A percentile compares a stretch with the other conserved stretches of the same genome.
These are phyloP conservation scores for Macquaria ambigua DNA, from an alignment of 2,113 vertebrate genomes.

Conservation along the genomic window DNA sequence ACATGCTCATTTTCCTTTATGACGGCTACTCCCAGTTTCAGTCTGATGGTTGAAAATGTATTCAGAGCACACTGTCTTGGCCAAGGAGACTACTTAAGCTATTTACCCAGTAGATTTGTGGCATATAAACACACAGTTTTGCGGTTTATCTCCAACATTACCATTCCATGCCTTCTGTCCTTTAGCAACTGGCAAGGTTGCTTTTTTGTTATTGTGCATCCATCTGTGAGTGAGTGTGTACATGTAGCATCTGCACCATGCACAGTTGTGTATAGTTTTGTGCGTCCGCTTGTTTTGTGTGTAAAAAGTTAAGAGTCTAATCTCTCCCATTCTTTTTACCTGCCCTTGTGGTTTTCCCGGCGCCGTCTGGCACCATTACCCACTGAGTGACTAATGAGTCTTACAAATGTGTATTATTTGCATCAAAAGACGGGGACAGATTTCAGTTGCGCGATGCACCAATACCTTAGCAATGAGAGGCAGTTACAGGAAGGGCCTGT, in stretches of 20 bases:
- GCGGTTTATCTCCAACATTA: constrained; percentile 15
- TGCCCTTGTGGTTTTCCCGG: constrained; percentile 64
- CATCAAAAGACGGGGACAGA: constrained; percentile 67
- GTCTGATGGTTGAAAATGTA: not conserved
- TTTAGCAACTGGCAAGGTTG: not conserved
- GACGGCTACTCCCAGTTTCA: not conserved
- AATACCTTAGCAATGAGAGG: constrained; percentile 41
- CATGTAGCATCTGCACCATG: not conserved
- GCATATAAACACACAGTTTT: constrained; percentile 28
- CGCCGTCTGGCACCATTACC: constrained; percentile 71
- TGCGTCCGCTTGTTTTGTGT: constrained; percentile 13
- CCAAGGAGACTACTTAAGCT: constrained; percentile 29
- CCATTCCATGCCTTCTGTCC: constrained; percentile 13
- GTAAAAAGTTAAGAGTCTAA: constrained; percentile 35
- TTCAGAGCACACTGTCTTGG: constrained; percentile 31
- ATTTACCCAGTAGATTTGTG: constrained; percentile 35
- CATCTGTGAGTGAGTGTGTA: constrained; percentile 8
- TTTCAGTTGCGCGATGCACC: constrained; percentile 45
- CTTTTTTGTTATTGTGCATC: constrained; percentile 10
- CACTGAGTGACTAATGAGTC: constrained; percentile 76
- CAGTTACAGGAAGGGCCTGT: constrained; percentile 52
- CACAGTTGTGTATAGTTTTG: not conserved
- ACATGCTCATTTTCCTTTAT: not conserved
- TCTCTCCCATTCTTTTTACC: constrained; percentile 50
- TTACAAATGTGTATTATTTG: constrained; percentile 78